Evolutionary conservation across 1,140 invertebrate genomes (phyloP).

Genomic region (Asobara japonica): DNA sequence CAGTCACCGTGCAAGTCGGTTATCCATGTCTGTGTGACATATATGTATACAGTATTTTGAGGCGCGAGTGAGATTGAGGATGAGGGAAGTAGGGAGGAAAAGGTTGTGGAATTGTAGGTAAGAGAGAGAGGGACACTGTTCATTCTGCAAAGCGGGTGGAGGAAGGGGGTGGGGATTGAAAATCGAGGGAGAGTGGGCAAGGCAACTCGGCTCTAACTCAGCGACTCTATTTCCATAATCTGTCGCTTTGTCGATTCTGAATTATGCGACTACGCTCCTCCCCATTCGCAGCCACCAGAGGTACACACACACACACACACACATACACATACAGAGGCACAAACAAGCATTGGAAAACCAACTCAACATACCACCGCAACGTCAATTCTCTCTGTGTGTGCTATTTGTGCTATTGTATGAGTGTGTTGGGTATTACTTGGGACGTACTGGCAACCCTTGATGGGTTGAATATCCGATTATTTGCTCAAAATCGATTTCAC

Average conservation of each 20-base stretch:
- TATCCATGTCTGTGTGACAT: slow-evolving; percentile 2
- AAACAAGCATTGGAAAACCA: slow-evolving; percentile 4
- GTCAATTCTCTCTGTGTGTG: not conserved
- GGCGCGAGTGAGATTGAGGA: slow-evolving; percentile 32
- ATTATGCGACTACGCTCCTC: slow-evolving; percentile 64
- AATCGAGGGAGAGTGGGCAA: slow-evolving; percentile 31
- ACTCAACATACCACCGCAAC: not conserved
- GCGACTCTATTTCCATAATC: slow-evolving; percentile 67
- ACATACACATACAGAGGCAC: not conserved
- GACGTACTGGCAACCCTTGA: slow-evolving; percentile 12
- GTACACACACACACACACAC: not conserved
- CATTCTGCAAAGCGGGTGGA: slow-evolving; percentile 31
- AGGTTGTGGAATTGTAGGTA: slow-evolving; percentile 26
- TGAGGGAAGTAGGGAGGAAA: slow-evolving; percentile 36
- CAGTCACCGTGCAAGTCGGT: not conserved
- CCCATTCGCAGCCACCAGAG: slow-evolving; percentile 35
- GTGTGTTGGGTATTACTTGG: not conserved
- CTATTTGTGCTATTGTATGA: not conserved
- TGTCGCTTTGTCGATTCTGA: slow-evolving; percentile 66
- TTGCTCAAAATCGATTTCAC: slow-evolving; percentile 64
- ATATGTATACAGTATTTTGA: slow-evolving; percentile 23
- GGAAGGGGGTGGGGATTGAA: slow-evolving; percentile 31
- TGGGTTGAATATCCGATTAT: slow-evolving; percentile 60
- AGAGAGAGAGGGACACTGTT: slow-evolving; percentile 27
- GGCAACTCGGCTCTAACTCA: slow-evolving; percentile 48